Conservation (phyloP, 2,797 vertebrate genomes). For the Macropus fuliginosus region DNA sequence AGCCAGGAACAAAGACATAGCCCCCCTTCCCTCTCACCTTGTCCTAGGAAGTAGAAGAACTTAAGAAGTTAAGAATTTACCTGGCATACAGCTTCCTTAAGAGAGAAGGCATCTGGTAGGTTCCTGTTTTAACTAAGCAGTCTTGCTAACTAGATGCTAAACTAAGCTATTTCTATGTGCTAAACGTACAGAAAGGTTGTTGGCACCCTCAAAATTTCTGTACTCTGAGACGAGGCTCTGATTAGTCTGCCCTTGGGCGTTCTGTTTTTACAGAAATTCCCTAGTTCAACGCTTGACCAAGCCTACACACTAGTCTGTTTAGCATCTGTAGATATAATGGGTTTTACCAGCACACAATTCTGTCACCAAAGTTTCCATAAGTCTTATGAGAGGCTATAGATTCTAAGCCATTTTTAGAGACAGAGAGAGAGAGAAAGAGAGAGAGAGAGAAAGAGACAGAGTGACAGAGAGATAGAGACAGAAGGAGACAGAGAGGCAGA, state of each 20-base stretch:
- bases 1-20: not conserved
- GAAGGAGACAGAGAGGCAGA: no score
- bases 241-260: not conserved
- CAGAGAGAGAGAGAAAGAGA: not conserved
- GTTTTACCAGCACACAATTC: not conserved
- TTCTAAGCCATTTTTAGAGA: conserved; percentile 35
- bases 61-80: not conserved
- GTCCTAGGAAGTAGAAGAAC: not conserved
- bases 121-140: not conserved
- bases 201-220: not conserved
- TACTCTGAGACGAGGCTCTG: not conserved
- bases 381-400: conserved; percentile 49
- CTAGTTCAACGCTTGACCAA: not conserved
- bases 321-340: not conserved
- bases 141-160: not conserved
- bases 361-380: conserved; percentile 1
- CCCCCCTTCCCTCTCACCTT: not conserved
- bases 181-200: not conserved
- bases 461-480: no score
- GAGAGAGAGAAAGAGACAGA: no score
- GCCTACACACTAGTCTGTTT: not conserved
- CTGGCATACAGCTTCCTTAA: not conserved
- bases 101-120: not conserved
- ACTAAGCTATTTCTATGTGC: not conserved
- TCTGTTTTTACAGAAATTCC: not conserved